Evolutionary conservation across 2,113 vertebrate species (phyloP).

Genomic region (Crotalus tigris): DNA sequence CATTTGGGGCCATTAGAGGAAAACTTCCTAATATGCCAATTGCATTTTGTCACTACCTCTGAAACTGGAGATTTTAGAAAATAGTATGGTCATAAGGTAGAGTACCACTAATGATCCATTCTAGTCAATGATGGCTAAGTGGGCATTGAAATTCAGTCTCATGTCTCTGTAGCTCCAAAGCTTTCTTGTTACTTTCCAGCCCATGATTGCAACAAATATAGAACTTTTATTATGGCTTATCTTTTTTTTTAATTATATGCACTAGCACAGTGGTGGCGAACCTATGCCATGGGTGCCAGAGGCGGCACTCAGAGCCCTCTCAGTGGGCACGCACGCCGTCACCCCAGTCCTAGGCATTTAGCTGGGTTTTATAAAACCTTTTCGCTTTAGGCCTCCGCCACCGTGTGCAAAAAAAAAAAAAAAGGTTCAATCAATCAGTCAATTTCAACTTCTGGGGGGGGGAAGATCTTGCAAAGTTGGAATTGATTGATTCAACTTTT

Average conservation of each 20-base stretch:
- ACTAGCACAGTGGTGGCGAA: background rate
- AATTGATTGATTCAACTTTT: too few species aligned
- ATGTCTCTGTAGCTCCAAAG: background rate
- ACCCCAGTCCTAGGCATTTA: too few species aligned
- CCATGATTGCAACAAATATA: background rate
- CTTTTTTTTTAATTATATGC: background rate
- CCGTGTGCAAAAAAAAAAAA: too few species aligned
- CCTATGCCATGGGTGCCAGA: too few species aligned
- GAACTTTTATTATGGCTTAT: background rate
- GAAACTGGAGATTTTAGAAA: background rate
- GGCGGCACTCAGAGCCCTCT: too few species aligned
- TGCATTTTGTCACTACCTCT: background rate
- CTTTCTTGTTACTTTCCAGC: background rate
- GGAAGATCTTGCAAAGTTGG: too few species aligned
- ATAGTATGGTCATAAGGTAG: background rate
- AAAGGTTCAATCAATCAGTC: too few species aligned
- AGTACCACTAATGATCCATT: background rate
- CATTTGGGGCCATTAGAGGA: background rate
- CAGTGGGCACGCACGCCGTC: too few species aligned
- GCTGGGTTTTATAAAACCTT: too few species aligned
- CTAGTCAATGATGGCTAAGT: background rate
- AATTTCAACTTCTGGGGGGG: too few species aligned
- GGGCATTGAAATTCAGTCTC: background rate
- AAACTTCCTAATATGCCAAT: background rate
- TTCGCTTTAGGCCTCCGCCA: too few species aligned